Percentiles rank a stretch among this genome's conserved stretches.
These are phyloP conservation scores for Idaea biselata DNA, from an alignment of 2,888 invertebrate genomes.

Conservation along the genomic window DNA sequence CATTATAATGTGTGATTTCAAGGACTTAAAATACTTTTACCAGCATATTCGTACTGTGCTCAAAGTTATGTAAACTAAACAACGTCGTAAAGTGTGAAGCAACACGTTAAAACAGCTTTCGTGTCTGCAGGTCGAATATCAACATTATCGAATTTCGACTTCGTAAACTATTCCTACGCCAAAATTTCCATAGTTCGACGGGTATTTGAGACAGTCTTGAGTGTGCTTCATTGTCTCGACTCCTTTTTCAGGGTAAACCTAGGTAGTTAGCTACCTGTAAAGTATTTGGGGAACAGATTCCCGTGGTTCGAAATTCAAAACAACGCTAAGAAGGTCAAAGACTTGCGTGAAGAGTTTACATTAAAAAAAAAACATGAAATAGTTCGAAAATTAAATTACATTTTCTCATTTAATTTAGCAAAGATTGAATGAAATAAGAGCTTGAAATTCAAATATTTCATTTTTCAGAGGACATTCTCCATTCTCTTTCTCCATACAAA, in stretches of 20 bases:
- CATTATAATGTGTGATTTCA: no score
- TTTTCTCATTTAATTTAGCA: background rate
- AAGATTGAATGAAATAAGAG: background rate
- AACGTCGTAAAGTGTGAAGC: slow-evolving; percentile 8
- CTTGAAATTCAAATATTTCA: background rate
- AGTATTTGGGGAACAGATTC: background rate
- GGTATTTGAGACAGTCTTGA: background rate
- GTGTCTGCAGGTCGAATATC: slow-evolving; percentile 49
- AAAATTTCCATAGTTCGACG: slow-evolving; percentile 2
- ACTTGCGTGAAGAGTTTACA: background rate
- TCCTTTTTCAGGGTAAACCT: background rate
- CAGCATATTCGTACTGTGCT: no score
- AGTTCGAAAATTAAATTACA: no score
- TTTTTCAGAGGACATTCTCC: no score
- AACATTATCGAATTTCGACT: slow-evolving; percentile 57
- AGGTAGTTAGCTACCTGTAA: background rate
- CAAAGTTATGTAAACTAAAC: background rate
- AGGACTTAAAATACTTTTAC: no score
- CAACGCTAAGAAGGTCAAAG: background rate
- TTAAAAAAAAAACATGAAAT: background rate
- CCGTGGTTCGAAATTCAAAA: background rate
- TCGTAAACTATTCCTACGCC: slow-evolving; percentile 50
- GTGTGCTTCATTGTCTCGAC: background rate
- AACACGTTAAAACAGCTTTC: slow-evolving; percentile 43
- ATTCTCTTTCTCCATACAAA: no score